A percentile compares a stretch with the other conserved stretches of the same genome.
phyloP scores from a whole-genome alignment of 2,888 invertebrate species.

The Heliconius erato region DNA sequence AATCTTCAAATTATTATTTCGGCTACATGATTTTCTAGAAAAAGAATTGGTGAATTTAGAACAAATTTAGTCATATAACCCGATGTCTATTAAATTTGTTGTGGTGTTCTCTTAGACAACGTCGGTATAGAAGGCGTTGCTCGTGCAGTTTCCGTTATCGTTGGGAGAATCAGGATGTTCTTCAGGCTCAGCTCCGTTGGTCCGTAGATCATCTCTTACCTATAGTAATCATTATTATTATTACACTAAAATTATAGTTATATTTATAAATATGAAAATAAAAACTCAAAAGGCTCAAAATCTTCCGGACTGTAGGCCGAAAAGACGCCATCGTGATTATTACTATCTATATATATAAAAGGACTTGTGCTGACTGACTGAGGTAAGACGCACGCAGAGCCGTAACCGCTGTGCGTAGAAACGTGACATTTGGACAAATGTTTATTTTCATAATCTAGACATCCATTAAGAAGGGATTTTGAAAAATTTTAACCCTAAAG shows the following conservation, averaged over 20 bases:
- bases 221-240: constrained; percentile 54
- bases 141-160: constrained; percentile 88
- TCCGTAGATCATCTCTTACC: constrained; percentile 88
- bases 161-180: constrained; percentile 86
- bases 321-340: background rate
- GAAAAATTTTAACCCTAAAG: too few species aligned
- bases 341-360: too few species aligned
- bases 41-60: background rate
- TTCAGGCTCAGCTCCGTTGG: constrained; percentile 87
- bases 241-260: background rate
- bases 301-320: background rate
- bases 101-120: constrained; percentile 62
- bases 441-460: too few species aligned
- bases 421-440: too few species aligned
- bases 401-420: too few species aligned
- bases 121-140: constrained; percentile 85
- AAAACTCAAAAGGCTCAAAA: background rate
- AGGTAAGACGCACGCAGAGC: too few species aligned
- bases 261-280: background rate
- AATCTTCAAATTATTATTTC: background rate
- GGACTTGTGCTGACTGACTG: too few species aligned
- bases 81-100: constrained; percentile 6
- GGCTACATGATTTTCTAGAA: background rate
- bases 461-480: too few species aligned
- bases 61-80: background rate